A percentile compares a stretch with the other conserved stretches of the same genome.
Conservation (phyloP, 1,140 invertebrate genomes). For the Diuraphis noxia region DNA sequence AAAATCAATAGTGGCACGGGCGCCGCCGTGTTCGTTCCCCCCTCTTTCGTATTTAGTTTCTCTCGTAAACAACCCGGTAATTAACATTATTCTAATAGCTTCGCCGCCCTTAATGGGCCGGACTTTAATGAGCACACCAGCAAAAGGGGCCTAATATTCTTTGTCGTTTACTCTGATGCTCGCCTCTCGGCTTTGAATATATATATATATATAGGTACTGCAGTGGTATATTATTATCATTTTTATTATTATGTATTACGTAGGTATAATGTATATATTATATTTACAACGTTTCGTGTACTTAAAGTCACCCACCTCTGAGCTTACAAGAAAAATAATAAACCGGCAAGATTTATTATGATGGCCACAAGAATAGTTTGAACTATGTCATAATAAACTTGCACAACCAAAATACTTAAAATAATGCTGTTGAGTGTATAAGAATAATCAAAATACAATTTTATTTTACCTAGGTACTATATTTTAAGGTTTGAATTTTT, state of each 20-base stretch:
- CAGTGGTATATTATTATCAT: not conserved
- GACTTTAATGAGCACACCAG: conserved; percentile 19
- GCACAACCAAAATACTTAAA: not conserved
- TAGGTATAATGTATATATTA: not conserved
- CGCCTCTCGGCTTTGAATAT: not conserved
- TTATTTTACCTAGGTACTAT: too few relatives aligned
- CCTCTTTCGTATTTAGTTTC: not conserved
- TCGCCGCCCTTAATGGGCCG: not conserved
- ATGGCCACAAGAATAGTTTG: not conserved
- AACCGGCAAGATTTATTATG: not conserved
- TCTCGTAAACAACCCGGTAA: conserved; percentile 33
- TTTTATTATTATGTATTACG: not conserved
- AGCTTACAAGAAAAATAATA: conserved; percentile 19
- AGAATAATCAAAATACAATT: not conserved
- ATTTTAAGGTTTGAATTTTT: not conserved
- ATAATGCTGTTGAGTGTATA: not conserved
- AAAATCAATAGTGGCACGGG: conserved; percentile 19
- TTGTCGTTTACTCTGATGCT: not conserved
- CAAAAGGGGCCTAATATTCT: not conserved
- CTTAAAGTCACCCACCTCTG: not conserved
- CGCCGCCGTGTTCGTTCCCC: not conserved
- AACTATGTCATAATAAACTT: not conserved
- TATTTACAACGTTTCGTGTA: not conserved
- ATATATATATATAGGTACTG: not conserved
- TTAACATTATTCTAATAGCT: conserved; percentile 26